Evolutionary conservation across 2,797 vertebrate genomes (phyloP).

Genomic region (Pogonophryne albipinna): DNA sequence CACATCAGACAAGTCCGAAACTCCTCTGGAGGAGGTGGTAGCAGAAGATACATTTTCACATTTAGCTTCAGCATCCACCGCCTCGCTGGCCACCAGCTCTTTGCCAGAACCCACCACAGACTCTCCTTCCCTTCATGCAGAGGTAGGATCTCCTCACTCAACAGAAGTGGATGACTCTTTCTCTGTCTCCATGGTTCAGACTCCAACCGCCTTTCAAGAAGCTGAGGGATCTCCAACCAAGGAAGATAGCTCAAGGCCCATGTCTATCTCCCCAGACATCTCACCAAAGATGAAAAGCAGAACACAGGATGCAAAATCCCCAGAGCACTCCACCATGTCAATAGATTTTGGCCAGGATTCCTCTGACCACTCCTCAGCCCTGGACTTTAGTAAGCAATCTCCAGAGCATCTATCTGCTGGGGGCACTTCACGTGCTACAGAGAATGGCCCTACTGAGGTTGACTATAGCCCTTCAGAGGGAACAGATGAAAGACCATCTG

Average conservation of each 20-base stretch:
- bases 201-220: conserved; percentile 94
- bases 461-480: conserved; percentile 92
- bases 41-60: conserved; percentile 98
- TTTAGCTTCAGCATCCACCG: conserved; percentile 95
- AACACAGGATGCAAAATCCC: conserved; percentile 89
- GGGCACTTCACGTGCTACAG: conserved; percentile 85
- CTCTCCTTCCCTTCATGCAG: conserved; percentile 95
- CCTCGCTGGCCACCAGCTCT: conserved; percentile 95
- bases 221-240: conserved; percentile 94
- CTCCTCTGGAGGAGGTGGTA: conserved; percentile 93
- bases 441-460: conserved; percentile 96
- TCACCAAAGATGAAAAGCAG: conserved; percentile 92
- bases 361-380: conserved; percentile 93
- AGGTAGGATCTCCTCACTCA: conserved; percentile 96
- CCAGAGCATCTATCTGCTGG: conserved; percentile 89
- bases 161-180: conserved; percentile 98
- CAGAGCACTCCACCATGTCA: conserved; percentile 93
- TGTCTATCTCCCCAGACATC: conserved; percentile 97
- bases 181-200: conserved; percentile 98
- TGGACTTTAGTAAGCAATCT: conserved; percentile 96
- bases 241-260: conserved; percentile 94
- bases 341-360: conserved; percentile 93
- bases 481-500: conserved; percentile 80
- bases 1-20: conserved; percentile 95
- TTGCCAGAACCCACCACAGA: conserved; percentile 96